Evolutionary conservation across 1,140 invertebrate species (phyloP), one percentile per base, ranked within the genome.

Genomic region (Solen grandis): DNA sequence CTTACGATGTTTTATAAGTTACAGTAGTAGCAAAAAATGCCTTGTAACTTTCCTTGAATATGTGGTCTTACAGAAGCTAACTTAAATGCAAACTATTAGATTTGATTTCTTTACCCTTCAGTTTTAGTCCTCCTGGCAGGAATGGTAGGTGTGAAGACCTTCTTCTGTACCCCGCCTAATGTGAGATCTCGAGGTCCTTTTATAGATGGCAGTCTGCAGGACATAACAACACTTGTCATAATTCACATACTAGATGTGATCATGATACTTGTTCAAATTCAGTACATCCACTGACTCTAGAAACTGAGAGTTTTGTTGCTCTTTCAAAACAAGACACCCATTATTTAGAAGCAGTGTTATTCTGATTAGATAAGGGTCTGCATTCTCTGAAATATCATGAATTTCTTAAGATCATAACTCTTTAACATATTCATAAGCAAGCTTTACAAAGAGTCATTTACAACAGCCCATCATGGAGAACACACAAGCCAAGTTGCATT

Each of bases 101-200:
- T n/a, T n/a, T n/a, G n/a, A n/a, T n/a, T n/a, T n/a, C n/a, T n/a
- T n/a, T 85, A 90, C 85, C 83, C 85, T 72, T 82, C 83, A 73
- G 81, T 85, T 22, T 86, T 87, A 33, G 85, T 85, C 76, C 86
- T 87, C 65, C 86, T 82, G 31, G 81, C 82, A 59, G 89, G 88
- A 41, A 91, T 90, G 36, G 84, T 91, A 25, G 90, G 90, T 10
- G 81, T 85, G 72, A 89, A 91, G 10, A 89, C 85, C 81, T 90
- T 91, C 74, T 88, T 90, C 19, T 86, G 89, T 41, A 90, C 76
- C 22, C 90, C 90, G 59, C 90, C 90, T 29, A 91, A 77, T 31
- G 90, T 91, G 19, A 91, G 65, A 81, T 91, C 90, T 65, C 90
- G 75, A 8, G 88, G 87, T 54, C 84, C 86, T 82, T 85, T 84